Evolutionary conservation across 2,113 vertebrate species (phyloP).

Genomic region (Chaenocephalus aceratus): DNA sequence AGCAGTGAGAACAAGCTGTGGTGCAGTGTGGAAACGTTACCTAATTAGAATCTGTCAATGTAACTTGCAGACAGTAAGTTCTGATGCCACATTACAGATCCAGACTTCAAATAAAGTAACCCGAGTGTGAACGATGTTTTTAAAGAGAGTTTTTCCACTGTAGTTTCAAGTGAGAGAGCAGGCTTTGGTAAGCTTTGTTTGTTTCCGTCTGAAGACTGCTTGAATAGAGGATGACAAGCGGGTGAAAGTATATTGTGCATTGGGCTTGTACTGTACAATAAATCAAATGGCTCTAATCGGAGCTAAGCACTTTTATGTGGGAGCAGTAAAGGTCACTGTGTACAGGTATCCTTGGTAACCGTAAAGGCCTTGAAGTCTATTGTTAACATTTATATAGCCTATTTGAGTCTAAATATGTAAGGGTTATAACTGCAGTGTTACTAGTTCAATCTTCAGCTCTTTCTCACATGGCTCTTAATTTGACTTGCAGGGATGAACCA

Average conservation of each 20-base stretch:
- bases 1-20: slow-evolving; percentile 50
- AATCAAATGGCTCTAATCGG: not conserved
- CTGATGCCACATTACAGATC: not conserved
- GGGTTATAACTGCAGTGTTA: not conserved
- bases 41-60: slow-evolving; percentile 26
- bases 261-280: not conserved
- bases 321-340: not conserved
- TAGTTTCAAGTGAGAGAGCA: not conserved
- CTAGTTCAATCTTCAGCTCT: not conserved
- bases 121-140: not conserved
- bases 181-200: not conserved
- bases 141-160: not conserved
- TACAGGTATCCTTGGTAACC: not conserved
- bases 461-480: slow-evolving; percentile 1
- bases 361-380: slow-evolving; percentile 5
- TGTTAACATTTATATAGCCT: not conserved
- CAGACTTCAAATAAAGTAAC: too few species aligned
- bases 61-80: not conserved
- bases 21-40: slow-evolving; percentile 22
- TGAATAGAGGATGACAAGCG: not conserved
- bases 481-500: not conserved
- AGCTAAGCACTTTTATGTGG: not conserved
- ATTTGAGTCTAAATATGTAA: not conserved
- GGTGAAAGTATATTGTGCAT: not conserved
- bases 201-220: not conserved